Conservation (phyloP, 64 coral and sea anemone genomes). For the Acropora tenuis region DNA sequence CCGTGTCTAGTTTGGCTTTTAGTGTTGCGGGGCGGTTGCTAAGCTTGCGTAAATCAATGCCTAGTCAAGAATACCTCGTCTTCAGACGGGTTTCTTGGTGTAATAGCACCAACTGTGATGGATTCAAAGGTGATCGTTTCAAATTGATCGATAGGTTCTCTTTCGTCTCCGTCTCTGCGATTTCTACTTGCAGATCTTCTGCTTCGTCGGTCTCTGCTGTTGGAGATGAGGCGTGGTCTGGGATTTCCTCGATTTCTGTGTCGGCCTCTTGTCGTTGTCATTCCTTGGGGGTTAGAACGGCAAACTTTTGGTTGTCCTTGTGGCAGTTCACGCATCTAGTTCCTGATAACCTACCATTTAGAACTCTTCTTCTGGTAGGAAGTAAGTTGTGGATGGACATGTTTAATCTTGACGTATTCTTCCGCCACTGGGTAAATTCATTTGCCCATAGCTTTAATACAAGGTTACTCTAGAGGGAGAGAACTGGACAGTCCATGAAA, state of each 20-base stretch:
- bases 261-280: too few relatives aligned
- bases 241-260: not conserved
- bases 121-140: slow-evolving; percentile 62
- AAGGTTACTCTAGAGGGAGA: too few relatives aligned
- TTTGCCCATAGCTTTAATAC: too few relatives aligned
- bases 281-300: not conserved
- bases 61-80: slow-evolving; percentile 65
- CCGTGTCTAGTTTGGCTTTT: slow-evolving; percentile 60
- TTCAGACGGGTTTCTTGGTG: not conserved
- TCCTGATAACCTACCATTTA: too few relatives aligned
- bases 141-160: slow-evolving; percentile 40
- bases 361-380: too few relatives aligned
- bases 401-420: too few relatives aligned
- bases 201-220: slow-evolving; percentile 24
- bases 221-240: not conserved
- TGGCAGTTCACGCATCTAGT: slow-evolving; percentile 29
- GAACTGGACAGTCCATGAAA: too few relatives aligned
- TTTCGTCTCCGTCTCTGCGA: not conserved
- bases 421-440: too few relatives aligned
- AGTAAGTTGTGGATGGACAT: slow-evolving; percentile 47
- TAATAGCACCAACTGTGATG: slow-evolving; percentile 49
- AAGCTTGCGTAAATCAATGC: slow-evolving; percentile 36
- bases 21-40: slow-evolving; percentile 9
- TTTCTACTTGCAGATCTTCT: not conserved
- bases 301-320: slow-evolving; percentile 45